These are phyloP conservation scores for Adelges cooleyi DNA, from an alignment of 1,140 invertebrate species.

Conservation along the genomic window DNA sequence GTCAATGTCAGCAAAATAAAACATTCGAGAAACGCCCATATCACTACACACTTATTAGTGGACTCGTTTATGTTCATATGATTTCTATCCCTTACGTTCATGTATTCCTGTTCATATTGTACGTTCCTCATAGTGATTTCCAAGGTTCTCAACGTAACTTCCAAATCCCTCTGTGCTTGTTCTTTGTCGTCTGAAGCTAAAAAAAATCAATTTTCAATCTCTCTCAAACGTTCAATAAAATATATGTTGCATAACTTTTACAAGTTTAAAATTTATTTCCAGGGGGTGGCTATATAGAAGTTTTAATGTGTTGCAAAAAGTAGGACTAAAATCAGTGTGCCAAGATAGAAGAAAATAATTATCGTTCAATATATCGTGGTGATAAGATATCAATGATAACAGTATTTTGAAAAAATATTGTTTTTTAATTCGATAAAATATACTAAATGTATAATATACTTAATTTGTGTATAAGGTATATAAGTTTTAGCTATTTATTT, in stretches of 20 bases:
- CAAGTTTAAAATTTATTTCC: too few relatives aligned
- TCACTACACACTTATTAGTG: slow-evolving; percentile 92
- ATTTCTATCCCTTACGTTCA: slow-evolving; percentile 93
- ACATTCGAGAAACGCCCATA: slow-evolving; percentile 98
- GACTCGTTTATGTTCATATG: slow-evolving; percentile 96
- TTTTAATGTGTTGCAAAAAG: too few relatives aligned
- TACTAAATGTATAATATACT: too few relatives aligned
- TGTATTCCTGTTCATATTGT: slow-evolving; percentile 98
- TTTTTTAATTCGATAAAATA: too few relatives aligned
- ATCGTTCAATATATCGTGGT: too few relatives aligned
- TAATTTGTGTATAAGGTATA: too few relatives aligned
- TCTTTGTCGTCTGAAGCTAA: neutral
- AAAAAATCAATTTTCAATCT: neutral
- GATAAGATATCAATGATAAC: too few relatives aligned
- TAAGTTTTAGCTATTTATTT: too few relatives aligned
- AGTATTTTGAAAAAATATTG: too few relatives aligned
- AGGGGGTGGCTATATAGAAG: too few relatives aligned
- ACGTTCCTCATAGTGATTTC: slow-evolving; percentile 78
- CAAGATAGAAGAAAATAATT: too few relatives aligned
- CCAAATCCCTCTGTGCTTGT: slow-evolving; percentile 55
- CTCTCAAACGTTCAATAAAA: neutral
- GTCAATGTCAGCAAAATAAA: slow-evolving; percentile 89
- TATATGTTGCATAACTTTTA: neutral
- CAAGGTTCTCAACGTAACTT: slow-evolving; percentile 94
- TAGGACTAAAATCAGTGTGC: too few relatives aligned